Evolutionary conservation across 1,140 invertebrate genomes (phyloP).

Genomic region (Drosophila carrolli): DNA sequence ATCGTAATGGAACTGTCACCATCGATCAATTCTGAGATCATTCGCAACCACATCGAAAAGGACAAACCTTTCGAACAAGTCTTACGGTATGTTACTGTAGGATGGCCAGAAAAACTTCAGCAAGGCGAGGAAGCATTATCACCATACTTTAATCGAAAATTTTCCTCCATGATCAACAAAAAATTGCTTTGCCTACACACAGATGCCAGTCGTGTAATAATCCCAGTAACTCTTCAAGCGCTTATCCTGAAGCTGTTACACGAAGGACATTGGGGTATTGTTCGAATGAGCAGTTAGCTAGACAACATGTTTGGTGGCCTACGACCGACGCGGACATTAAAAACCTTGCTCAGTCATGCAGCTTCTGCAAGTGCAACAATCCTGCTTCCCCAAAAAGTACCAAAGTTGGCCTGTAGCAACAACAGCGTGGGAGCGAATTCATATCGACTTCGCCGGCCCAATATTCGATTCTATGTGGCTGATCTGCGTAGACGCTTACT

Average conservation of each 20-base stretch:
- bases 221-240: background rate
- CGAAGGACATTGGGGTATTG: background rate
- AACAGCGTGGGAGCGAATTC: conserved; percentile 20
- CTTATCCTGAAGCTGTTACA: background rate
- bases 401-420: conserved; percentile 16
- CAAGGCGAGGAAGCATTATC: too few species aligned
- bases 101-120: background rate
- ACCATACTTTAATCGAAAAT: too few species aligned
- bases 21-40: background rate
- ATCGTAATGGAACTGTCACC: background rate
- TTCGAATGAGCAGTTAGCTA: background rate
- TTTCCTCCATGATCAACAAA: background rate
- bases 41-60: background rate
- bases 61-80: background rate
- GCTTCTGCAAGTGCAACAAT: conserved; percentile 7
- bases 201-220: background rate
- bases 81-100: background rate
- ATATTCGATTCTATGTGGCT: conserved; percentile 12
- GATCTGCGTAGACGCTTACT: too few species aligned
- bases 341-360: conserved; percentile 3
- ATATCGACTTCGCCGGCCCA: conserved; percentile 19
- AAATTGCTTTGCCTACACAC: conserved; percentile 1
- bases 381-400: conserved; percentile 10
- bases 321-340: background rate
- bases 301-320: conserved; percentile 4